A percentile compares a stretch with the other conserved stretches of the same genome.
These are phyloP conservation scores for Cynopterus sphinx DNA, from an alignment of 2,797 vertebrate genomes.

Conservation along the genomic window DNA sequence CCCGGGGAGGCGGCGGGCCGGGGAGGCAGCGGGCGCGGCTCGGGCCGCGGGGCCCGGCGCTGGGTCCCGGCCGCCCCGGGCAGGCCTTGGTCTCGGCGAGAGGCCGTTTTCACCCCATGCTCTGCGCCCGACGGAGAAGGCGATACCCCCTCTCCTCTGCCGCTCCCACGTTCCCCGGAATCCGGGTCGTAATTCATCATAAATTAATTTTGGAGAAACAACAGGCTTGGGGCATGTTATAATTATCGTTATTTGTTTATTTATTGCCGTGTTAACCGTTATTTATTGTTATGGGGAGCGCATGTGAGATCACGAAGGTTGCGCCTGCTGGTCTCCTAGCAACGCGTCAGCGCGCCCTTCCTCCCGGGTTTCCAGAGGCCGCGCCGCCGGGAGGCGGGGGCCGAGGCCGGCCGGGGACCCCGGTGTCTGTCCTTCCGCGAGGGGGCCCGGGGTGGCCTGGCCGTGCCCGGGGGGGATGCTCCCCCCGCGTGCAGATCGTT, in stretches of 20 bases:
- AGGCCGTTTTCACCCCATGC: conserved; percentile 59
- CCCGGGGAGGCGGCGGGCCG: no score
- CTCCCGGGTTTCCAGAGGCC: background rate
- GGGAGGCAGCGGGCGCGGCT: conserved; percentile 58
- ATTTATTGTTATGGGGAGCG: conserved; percentile 78
- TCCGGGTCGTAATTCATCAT: conserved; percentile 84
- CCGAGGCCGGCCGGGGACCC: accelerated
- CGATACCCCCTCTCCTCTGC: conserved; percentile 47
- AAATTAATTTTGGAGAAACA: conserved; percentile 86
- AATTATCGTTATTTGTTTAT: conserved; percentile 88
- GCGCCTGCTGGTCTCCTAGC: conserved; percentile 82
- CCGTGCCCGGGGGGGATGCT: accelerated
- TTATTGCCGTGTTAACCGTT: conserved; percentile 82
- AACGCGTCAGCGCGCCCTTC: conserved; percentile 79
- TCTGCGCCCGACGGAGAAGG: conserved; percentile 48
- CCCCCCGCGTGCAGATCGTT: background rate
- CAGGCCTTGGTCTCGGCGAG: background rate
- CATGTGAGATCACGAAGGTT: conserved; percentile 83
- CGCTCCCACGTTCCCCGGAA: conserved; percentile 75
- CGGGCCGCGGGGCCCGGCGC: conserved; percentile 60
- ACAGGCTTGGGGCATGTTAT: conserved; percentile 85
- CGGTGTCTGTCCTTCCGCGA: background rate
- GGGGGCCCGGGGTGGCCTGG: background rate
- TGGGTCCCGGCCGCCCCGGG: background rate
- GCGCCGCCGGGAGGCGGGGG: background rate